Base-by-base conservation (phyloP, 2,888 invertebrate species). In the Apamea crenata region DNA sequence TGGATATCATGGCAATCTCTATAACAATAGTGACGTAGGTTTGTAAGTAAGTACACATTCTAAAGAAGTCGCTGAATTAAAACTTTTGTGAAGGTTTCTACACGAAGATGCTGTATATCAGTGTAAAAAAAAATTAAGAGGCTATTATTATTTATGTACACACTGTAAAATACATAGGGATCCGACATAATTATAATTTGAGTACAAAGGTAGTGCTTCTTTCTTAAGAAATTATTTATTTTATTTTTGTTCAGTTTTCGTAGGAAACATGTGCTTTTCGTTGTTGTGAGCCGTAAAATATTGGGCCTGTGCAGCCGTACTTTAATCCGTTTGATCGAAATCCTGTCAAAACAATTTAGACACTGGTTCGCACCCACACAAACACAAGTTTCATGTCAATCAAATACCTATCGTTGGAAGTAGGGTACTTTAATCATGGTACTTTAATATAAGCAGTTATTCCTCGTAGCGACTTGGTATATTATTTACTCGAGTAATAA, bases 401-500 rank as follows among this genome's bases (percentile, higher is more conserved):
- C 21, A 50, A 80, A 81, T 59, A 66, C 40, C 18, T 53, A 61
- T 63, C 10, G n/a, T 29, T 69, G 21, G 16, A 63, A 61, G 16
- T 77, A 61, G 10, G 36, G 47, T n/a, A 76, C 16, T 36, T 74
- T n/a, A n/a, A 36, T 71, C n/a, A 47, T 74, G 4, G 40, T 59
- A 78, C n/a, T 18, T 81, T 59, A 36, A 68, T 68, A 53, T 18
- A 66, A 53, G 50, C 71, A 72, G 67, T 61, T 67, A 75, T 81
- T 85, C 72, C 61, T 36, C 53, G 68, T 78, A 78, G 47, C 40
- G 56, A 76, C 72, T 76, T 25, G 14, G 36, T 25, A 65, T 77
- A 75, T 85, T 91, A 91, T 90, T 90, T 89, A 88, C 89, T 89
- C 74, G 77, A 78, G 85, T 89, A 91, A 91, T 88, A 90, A 91